These are phyloP conservation scores for Schizopygopsis pylzovi DNA, from an alignment of 2,797 vertebrate genomes.

Conservation along the genomic window DNA sequence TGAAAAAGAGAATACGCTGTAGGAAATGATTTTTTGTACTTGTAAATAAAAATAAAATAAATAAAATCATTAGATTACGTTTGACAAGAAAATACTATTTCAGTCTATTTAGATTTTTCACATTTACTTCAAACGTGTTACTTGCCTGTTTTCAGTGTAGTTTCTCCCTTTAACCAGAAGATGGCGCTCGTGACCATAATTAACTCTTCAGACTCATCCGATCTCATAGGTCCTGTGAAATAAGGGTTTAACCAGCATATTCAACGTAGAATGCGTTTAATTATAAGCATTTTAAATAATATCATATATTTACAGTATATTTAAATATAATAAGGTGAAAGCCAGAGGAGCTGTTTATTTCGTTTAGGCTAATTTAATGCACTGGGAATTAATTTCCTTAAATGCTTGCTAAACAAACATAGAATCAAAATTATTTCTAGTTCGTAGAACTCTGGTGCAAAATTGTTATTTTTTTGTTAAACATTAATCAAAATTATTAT, in stretches of 20 bases:
- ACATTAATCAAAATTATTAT: too few species aligned
- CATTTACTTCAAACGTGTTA: not conserved
- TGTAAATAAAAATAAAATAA: not conserved
- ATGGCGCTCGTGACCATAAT: constrained; percentile 31
- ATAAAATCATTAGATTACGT: not conserved
- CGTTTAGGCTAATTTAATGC: not conserved
- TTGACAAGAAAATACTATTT: not conserved
- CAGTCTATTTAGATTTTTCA: not conserved
- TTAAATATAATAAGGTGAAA: not conserved
- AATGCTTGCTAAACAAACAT: not conserved
- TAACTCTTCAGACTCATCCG: constrained; percentile 1
- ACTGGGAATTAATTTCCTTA: not conserved
- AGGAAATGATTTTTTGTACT: not conserved
- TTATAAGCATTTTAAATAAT: not conserved
- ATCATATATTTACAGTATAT: not conserved
- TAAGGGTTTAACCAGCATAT: not conserved
- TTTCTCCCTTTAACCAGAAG: constrained; percentile 16
- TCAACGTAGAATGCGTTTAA: not conserved
- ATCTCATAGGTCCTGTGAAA: not conserved
- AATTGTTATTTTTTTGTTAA: not conserved
- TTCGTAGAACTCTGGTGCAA: not conserved
- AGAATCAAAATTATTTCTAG: not conserved
- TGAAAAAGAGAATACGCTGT: not conserved
- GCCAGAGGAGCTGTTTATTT: not conserved
- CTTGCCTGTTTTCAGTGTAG: not conserved